phyloP scores from a whole-genome alignment of 2,797 vertebrate species.

The Gambusia yucatana region DNA sequence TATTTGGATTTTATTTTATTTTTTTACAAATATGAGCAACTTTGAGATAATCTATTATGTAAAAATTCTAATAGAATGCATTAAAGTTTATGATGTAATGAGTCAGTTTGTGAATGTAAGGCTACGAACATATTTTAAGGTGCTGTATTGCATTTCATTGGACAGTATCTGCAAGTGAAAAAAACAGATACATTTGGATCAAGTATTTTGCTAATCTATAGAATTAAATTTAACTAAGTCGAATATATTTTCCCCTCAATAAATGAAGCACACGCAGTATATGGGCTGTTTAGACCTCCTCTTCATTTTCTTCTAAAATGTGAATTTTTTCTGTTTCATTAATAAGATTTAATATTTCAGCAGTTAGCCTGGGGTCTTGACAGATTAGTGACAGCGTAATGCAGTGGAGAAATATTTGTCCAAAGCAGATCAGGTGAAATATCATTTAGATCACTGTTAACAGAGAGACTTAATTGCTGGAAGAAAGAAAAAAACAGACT shows the following conservation, averaged over 20 bases:
- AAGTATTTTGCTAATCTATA: background rate
- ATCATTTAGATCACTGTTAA: background rate
- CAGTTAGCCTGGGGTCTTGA: constrained; percentile 22
- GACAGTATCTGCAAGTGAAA: background rate
- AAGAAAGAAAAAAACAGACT: constrained; percentile 3
- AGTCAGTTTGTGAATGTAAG: background rate
- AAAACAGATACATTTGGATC: background rate
- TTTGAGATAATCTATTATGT: background rate
- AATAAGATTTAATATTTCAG: constrained; percentile 26
- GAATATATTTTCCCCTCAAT: background rate
- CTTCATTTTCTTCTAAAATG: constrained; percentile 2
- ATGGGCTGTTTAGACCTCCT: constrained; percentile 2
- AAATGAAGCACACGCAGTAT: background rate
- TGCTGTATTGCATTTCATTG: background rate
- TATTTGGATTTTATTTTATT: background rate
- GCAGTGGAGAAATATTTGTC: constrained; percentile 26
- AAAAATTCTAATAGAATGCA: background rate
- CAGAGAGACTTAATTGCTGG: background rate
- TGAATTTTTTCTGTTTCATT: constrained; percentile 9
- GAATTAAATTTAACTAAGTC: constrained; percentile 1
- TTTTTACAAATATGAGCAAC: background rate
- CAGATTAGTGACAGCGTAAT: constrained; percentile 7
- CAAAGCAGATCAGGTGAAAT: constrained; percentile 19
- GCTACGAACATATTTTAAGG: background rate
- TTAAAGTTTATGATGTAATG: background rate